Base-by-base conservation (phyloP, 92 coral and sea anemone species). In the Umimayanthus chanpuru region DNA sequence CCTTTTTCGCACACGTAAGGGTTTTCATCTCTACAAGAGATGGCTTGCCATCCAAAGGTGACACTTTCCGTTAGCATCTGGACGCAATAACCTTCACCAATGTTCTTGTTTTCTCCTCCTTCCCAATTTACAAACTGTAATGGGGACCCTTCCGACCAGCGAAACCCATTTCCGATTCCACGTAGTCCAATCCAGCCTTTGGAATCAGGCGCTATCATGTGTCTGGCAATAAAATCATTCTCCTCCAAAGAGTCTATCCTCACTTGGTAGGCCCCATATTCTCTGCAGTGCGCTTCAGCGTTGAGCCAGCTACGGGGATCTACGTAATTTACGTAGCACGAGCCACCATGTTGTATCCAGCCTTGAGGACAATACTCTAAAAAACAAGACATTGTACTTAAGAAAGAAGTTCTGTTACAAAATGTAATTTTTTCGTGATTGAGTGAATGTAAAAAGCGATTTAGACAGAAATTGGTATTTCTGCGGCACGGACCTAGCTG, bases 151-250 rank as follows among this genome's bases (percentile, higher is more conserved):
- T 82, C 86, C 39, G 86, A 82, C 86, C 86, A 82, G 25, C 39
- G 58, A 7, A 82, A 82, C 20, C 5, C 64, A 20, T 68, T 67
- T 11, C 41, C 61, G 2, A 41, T 77, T 9, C 77, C 64, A 39
- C 61, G 86, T 18, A 82, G 39, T 44, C 86, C 86, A 82, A 82
- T 82, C 86, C 86, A 82, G 25, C 76, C 86, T 66, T 82, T 67
- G 65, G 86, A 41, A 26, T 82, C 86, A 5, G 86, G 86, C 26
- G 76, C 76, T 36, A 82, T 70, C 21, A 82, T 4, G 4, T 82
- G 25, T n/a, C 0, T 3, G 41, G 64, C 86, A 58, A 82, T 77
- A 68, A 82, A 82, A 0, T 26, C 49, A 47, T 82, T 82, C 39
- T 82, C 86, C 21, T 41, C 77, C 23, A 4, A 0, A 25, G 77